phyloP scores from a whole-genome alignment of 2,888 invertebrate species.

The Cataglyphis albicans region DNA sequence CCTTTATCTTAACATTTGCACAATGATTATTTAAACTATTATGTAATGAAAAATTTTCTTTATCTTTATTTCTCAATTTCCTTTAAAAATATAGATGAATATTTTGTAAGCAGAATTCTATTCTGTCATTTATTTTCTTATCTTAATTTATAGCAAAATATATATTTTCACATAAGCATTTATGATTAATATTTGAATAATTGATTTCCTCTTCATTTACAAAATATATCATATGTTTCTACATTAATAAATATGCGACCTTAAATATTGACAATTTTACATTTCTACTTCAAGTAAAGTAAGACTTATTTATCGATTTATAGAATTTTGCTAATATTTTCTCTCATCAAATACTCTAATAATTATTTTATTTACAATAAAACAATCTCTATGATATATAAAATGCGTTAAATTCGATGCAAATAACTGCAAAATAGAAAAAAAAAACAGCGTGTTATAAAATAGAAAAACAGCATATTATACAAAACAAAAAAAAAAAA shows the following conservation, averaged over 20 bases:
- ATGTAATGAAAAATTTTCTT: not conserved
- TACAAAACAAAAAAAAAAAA: not conserved
- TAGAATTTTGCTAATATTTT: not conserved
- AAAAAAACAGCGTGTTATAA: not conserved
- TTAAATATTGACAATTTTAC: not conserved
- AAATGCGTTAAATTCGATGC: not conserved
- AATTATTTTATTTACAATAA: not conserved
- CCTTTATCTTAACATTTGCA: not conserved
- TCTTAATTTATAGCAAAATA: conserved; percentile 1
- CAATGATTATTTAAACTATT: not conserved
- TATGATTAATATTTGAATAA: conserved; percentile 13
- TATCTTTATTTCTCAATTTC: not conserved
- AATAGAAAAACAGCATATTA: not conserved
- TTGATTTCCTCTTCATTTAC: not conserved
- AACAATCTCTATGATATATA: not conserved
- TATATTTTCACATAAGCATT: not conserved
- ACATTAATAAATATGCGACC: not conserved
- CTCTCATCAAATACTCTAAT: not conserved
- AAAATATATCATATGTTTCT: not conserved
- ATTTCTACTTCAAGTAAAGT: not conserved
- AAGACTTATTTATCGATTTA: not conserved
- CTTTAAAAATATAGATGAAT: not conserved
- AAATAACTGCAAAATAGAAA: not conserved
- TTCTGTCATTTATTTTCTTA: not conserved
- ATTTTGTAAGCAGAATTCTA: not conserved